Conservation (phyloP, 2,888 invertebrate genomes). For the Volucella zonaria region DNA sequence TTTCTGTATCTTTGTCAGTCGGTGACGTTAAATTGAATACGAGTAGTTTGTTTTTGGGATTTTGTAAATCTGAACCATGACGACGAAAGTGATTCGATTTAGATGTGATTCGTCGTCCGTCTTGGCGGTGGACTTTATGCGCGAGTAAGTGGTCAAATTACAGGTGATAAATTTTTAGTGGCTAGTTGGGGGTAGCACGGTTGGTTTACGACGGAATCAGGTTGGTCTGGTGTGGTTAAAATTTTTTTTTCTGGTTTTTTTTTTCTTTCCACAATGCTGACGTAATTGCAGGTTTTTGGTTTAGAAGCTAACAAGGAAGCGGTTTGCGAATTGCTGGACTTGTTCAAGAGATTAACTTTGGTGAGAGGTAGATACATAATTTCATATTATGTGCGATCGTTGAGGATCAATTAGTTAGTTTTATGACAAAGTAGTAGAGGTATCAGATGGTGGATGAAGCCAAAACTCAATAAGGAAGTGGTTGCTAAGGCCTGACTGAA, state of each 20-base stretch:
- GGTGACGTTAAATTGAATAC: constrained; percentile 43
- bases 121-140: constrained; percentile 13
- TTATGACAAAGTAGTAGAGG: neutral
- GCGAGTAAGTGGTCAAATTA: constrained; percentile 22
- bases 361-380: neutral
- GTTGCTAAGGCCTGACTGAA: too few relatives aligned
- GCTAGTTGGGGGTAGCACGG: constrained; percentile 33
- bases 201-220: constrained; percentile 34
- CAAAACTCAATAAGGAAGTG: too few relatives aligned
- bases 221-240: neutral
- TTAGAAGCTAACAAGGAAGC: constrained; percentile 34
- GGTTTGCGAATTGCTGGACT: constrained; percentile 9
- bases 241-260: neutral
- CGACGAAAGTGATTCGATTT: neutral
- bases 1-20: constrained; percentile 20
- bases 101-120: neutral
- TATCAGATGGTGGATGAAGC: too few relatives aligned
- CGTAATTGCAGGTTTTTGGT: constrained; percentile 42
- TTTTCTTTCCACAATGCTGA: constrained; percentile 27
- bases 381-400: too few relatives aligned
- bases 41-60: constrained; percentile 21
- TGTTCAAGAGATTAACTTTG: neutral
- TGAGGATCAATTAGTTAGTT: constrained; percentile 1
- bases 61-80: constrained; percentile 30
- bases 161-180: constrained; percentile 49